A percentile compares a stretch with the other conserved stretches of the same genome.
Evolutionary conservation across 2,797 vertebrate species (phyloP).

Genomic region (Protosalanx chinensis): DNA sequence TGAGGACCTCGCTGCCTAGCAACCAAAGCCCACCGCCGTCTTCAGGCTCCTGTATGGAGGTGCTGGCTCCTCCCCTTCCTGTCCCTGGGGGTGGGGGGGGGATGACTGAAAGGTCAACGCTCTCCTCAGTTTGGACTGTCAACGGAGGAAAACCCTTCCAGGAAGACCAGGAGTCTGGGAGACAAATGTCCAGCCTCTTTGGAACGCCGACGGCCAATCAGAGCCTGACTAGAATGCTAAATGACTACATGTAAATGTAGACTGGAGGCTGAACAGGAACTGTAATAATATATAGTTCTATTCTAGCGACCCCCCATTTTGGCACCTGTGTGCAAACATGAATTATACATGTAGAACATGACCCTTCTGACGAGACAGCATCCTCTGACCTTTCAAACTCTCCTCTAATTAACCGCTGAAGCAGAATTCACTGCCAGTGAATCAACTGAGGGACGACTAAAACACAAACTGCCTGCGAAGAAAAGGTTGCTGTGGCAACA

Average conservation of each 20-base stretch:
- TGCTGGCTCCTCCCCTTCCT: conserved; percentile 32
- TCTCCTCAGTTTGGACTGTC: conserved; percentile 52
- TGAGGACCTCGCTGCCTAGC: conserved; percentile 57
- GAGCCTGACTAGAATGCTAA: background rate
- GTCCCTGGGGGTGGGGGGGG: conserved; percentile 47
- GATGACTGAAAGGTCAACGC: conserved; percentile 69
- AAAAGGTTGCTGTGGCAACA: conserved; percentile 9
- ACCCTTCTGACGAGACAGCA: background rate
- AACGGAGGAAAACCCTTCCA: conserved; percentile 44
- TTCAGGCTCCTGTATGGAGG: conserved; percentile 44
- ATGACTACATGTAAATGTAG: too few species aligned
- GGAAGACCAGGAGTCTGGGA: background rate
- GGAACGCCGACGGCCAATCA: background rate
- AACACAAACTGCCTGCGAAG: background rate
- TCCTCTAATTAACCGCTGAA: background rate
- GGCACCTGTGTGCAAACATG: too few species aligned
- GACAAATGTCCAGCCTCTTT: background rate
- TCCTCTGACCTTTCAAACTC: background rate
- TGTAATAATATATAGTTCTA: too few species aligned
- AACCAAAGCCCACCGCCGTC: conserved; percentile 53
- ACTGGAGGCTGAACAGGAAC: background rate
- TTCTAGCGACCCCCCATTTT: too few species aligned
- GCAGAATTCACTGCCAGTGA: background rate
- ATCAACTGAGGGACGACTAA: background rate
- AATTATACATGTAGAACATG: background rate